Evolutionary conservation across 2,113 vertebrate genomes (phyloP).

Genomic region (Cinclus cinclus): DNA sequence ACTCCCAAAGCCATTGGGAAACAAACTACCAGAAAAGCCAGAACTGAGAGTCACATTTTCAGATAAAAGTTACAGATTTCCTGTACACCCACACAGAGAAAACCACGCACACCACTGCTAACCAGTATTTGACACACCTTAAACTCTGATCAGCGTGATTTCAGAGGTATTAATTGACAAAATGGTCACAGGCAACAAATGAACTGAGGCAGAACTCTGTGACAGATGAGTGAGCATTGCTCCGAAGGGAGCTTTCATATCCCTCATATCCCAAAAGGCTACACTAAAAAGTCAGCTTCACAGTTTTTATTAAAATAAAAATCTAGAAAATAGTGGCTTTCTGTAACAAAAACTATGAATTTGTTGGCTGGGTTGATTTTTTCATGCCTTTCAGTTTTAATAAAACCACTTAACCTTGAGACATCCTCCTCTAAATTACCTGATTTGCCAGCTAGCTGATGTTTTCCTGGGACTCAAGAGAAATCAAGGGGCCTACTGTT

Average conservation of each 20-base stretch:
- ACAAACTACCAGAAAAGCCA: neutral
- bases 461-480: neutral
- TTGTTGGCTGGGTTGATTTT: neutral
- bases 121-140: neutral
- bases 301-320: neutral
- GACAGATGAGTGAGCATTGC: neutral
- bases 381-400: neutral
- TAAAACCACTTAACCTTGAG: neutral
- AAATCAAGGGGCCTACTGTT: neutral
- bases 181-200: neutral
- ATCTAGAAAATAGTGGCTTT: neutral
- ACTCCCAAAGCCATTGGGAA: neutral
- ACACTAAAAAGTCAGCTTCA: neutral
- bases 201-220: neutral
- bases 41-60: neutral
- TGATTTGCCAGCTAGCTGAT: neutral
- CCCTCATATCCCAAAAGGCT: neutral
- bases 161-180: neutral
- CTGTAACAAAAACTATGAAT: neutral
- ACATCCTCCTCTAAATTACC: neutral
- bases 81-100: neutral
- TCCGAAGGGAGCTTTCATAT: neutral
- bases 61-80: neutral
- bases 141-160: neutral
- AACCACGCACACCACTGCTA: neutral